A percentile compares a stretch with the other conserved stretches of the same genome.
phyloP scores from a whole-genome alignment of 2,113 vertebrate species.

The Argyrosomus japonicus region DNA sequence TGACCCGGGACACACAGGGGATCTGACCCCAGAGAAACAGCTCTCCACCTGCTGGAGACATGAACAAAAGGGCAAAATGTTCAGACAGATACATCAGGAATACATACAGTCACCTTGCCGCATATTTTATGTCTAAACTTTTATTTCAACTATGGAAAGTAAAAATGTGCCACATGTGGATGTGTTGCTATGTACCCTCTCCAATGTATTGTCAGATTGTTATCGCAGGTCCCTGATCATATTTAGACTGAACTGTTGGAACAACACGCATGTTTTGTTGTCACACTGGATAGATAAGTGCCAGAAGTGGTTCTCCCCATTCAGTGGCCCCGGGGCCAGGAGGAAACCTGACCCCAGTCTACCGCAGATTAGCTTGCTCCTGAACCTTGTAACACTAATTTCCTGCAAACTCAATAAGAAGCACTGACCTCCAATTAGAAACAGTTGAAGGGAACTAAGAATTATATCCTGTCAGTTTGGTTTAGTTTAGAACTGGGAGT shows the following conservation, averaged over 20 bases:
- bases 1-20: conserved; percentile 74
- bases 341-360: conserved; percentile 29
- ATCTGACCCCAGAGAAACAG: conserved; percentile 72
- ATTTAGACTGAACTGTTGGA: conserved; percentile 31
- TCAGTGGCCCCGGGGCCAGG: not conserved
- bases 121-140: conserved; percentile 7
- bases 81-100: conserved; percentile 48
- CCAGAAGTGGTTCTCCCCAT: conserved; percentile 5
- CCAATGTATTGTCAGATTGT: not conserved
- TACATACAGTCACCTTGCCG: conserved; percentile 17
- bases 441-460: conserved; percentile 89
- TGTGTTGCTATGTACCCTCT: not conserved
- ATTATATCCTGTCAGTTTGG: conserved; percentile 90
- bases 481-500: conserved; percentile 89
- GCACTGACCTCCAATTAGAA: conserved; percentile 92
- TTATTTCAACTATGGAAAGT: conserved; percentile 12
- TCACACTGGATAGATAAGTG: conserved; percentile 31
- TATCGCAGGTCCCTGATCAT: conserved; percentile 12
- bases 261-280: conserved; percentile 33
- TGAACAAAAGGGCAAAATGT: conserved; percentile 46
- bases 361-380: conserved; percentile 23
- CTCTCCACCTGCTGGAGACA: conserved; percentile 70
- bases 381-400: conserved; percentile 86
- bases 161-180: not conserved
- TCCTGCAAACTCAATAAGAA: conserved; percentile 89